These are phyloP conservation scores for Lottia gigantea DNA, from an alignment of 2,888 invertebrate genomes.

Conservation along the genomic window DNA sequence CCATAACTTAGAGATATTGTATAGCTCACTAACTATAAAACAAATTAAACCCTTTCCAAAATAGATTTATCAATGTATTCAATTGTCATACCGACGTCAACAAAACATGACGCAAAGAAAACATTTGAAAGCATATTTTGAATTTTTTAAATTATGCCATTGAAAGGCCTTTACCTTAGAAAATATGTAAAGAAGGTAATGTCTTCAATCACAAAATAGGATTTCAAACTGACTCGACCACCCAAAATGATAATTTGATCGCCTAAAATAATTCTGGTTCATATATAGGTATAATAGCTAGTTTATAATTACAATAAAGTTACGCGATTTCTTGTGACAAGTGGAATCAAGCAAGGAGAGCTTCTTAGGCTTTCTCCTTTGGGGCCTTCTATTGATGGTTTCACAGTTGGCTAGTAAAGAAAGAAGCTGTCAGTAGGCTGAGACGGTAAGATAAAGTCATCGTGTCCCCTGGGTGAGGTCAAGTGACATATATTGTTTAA, in stretches of 20 bases:
- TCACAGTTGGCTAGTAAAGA: neutral
- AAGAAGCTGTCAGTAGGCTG: conserved; percentile 1
- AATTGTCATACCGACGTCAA: too few species aligned
- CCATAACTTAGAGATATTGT: too few species aligned
- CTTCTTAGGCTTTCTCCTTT: conserved; percentile 6
- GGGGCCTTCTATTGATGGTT: neutral
- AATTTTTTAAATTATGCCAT: too few species aligned
- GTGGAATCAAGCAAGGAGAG: conserved; percentile 9
- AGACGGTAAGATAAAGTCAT: conserved; percentile 7
- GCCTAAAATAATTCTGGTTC: neutral
- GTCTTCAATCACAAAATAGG: too few species aligned
- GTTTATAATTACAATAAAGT: conserved; percentile 5
- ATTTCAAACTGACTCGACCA: neutral
- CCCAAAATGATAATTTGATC: conserved; percentile 11
- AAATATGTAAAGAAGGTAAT: too few species aligned
- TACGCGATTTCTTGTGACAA: conserved; percentile 10
- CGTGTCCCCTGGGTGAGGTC: conserved; percentile 11
- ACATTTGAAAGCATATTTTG: too few species aligned
- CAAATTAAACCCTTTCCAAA: too few species aligned
- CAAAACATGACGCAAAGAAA: too few species aligned
- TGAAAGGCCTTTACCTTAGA: too few species aligned
- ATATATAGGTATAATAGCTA: neutral
- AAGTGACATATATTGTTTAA: conserved; percentile 10
- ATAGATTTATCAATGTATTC: too few species aligned
- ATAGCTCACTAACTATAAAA: too few species aligned